These are phyloP conservation scores for Takifugu rubripes DNA, from an alignment of 2,797 vertebrate genomes.

Conservation along the genomic window DNA sequence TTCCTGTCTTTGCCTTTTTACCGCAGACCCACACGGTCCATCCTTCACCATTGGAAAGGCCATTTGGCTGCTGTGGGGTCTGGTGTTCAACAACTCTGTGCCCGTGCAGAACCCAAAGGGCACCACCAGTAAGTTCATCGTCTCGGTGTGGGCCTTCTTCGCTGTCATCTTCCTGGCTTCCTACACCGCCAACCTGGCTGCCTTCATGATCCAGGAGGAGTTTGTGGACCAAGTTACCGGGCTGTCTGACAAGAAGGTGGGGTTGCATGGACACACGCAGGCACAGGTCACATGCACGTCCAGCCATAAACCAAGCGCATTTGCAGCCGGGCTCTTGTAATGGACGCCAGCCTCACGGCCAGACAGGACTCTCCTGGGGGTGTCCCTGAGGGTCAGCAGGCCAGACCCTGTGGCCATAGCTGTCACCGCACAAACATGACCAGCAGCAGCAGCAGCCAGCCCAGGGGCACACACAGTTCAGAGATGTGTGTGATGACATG, in stretches of 20 bases:
- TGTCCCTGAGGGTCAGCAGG: conserved; percentile 50
- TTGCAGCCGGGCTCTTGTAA: conserved; percentile 57
- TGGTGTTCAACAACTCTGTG: conserved; percentile 99
- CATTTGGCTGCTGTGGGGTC: conserved; percentile 95
- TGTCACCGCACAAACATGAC: conserved; percentile 59
- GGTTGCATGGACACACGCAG: conserved; percentile 39
- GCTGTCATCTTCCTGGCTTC: conserved; percentile 98
- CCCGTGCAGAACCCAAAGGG: conserved; percentile 97
- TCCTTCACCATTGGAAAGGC: conserved; percentile 98
- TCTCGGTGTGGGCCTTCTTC: conserved; percentile 98
- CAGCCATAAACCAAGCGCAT: conserved; percentile 34
- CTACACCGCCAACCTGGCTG: conserved; percentile 98
- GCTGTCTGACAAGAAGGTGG: conserved; percentile 97
- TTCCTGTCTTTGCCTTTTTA: not conserved
- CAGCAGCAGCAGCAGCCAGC: conserved; percentile 46
- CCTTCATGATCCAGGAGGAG: conserved; percentile 99
- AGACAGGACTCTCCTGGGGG: conserved; percentile 59
- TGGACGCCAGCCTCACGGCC: conserved; percentile 61
- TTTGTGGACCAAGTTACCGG: conserved; percentile 99
- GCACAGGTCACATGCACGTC: conserved; percentile 11
- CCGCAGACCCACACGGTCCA: conserved; percentile 90
- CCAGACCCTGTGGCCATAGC: conserved; percentile 57
- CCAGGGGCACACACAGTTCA: conserved; percentile 42
- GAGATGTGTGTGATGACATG: conserved; percentile 15
- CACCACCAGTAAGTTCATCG: conserved; percentile 98